Conservation (phyloP, 1,140 invertebrate species). For the Papilio machaon region DNA sequence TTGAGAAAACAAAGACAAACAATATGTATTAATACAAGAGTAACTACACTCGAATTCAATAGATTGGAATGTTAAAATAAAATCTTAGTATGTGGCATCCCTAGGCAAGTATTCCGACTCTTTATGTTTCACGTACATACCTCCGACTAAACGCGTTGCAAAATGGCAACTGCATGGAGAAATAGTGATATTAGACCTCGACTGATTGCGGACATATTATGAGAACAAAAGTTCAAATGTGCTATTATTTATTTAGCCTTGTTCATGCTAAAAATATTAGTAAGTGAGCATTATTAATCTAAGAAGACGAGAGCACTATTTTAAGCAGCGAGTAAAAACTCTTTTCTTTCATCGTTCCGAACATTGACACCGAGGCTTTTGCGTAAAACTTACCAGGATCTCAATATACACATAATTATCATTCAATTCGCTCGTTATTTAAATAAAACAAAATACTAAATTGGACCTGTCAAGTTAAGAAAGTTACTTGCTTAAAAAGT, state of each 20-base stretch:
- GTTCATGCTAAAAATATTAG: too few relatives aligned
- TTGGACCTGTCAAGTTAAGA: too few relatives aligned
- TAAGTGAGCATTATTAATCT: neutral
- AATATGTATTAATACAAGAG: too few relatives aligned
- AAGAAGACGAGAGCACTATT: neutral
- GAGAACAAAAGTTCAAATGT: slow-evolving; percentile 11
- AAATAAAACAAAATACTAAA: too few relatives aligned
- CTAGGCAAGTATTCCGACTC: neutral
- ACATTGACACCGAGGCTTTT: neutral
- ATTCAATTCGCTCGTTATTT: neutral
- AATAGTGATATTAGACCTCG: slow-evolving; percentile 22
- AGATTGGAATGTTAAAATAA: neutral
- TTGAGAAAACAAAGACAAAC: too few relatives aligned
- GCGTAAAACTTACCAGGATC: neutral
- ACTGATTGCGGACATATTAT: neutral
- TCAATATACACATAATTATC: neutral
- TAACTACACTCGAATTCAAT: too few relatives aligned
- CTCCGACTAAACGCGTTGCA: slow-evolving; percentile 22
- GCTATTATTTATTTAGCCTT: neutral
- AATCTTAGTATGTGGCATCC: neutral
- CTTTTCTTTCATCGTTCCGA: neutral
- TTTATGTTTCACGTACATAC: slow-evolving; percentile 25
- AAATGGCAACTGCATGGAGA: slow-evolving; percentile 10
- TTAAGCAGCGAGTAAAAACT: neutral
- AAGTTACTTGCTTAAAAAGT: too few relatives aligned